Percentiles rank a stretch among this genome's conserved stretches.
Evolutionary conservation across 2,113 vertebrate species (phyloP).

Genomic region (Ochotona princeps): DNA sequence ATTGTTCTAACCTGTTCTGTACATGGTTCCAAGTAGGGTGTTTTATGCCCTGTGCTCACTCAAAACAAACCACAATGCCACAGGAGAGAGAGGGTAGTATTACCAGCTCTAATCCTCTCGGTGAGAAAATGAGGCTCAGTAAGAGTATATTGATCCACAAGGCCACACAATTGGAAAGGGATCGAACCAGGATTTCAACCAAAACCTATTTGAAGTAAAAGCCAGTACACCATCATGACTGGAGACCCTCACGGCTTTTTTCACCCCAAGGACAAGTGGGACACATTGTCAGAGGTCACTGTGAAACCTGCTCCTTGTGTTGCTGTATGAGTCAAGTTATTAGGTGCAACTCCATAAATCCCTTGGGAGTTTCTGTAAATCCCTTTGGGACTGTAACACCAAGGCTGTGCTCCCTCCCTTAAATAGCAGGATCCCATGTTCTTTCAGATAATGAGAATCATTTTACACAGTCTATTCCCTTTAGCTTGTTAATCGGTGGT

Average conservation of each 20-base stretch:
- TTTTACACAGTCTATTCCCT: background rate
- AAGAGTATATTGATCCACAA: background rate
- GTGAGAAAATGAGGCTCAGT: background rate
- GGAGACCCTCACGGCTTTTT: background rate
- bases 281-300: background rate
- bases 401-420: background rate
- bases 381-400: background rate
- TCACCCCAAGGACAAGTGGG: background rate
- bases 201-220: background rate
- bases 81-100: rapidly evolving
- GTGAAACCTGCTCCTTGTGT: background rate
- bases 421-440: background rate
- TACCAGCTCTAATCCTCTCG: background rate
- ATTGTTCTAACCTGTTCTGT: background rate
- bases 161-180: background rate
- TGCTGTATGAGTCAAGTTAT: too few species aligned
- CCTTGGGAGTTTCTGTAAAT: background rate
- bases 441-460: background rate
- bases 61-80: background rate
- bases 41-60: background rate
- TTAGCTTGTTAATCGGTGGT: background rate
- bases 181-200: background rate
- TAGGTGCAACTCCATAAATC: background rate
- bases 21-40: background rate
- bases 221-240: background rate